Evolutionary conservation across 2,888 invertebrate genomes (phyloP).

Genomic region (Reticulitermes lucifugus): DNA sequence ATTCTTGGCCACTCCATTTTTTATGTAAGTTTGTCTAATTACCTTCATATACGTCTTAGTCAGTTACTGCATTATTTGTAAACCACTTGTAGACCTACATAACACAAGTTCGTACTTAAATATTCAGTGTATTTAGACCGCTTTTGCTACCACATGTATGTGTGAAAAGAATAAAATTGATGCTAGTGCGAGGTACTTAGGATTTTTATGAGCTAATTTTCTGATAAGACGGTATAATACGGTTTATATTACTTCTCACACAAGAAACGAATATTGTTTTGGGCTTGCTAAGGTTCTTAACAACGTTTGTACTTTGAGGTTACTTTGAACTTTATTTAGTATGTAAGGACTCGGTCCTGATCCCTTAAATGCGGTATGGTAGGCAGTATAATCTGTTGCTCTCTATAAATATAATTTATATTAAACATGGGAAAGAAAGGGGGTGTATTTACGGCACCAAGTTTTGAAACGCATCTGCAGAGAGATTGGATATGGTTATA

Average conservation of each 20-base stretch:
- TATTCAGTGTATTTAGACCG: not conserved
- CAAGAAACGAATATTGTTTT: constrained; percentile 37
- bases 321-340: not conserved
- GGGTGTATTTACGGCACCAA: too few species aligned
- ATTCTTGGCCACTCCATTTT: too few species aligned
- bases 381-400: too few species aligned
- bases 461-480: too few species aligned
- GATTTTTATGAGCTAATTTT: constrained; percentile 49
- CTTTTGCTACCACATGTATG: not conserved
- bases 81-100: too few species aligned
- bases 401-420: too few species aligned
- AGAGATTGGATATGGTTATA: too few species aligned
- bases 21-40: too few species aligned
- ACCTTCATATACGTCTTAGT: too few species aligned
- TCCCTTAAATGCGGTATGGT: not conserved
- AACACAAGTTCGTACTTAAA: too few species aligned
- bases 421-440: too few species aligned
- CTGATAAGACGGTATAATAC: constrained; percentile 42
- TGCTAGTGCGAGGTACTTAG: constrained; percentile 6
- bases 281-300: not conserved
- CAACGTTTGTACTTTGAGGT: not conserved
- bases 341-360: not conserved
- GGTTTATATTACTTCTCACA: constrained; percentile 1
- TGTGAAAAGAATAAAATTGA: constrained; percentile 3
- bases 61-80: too few species aligned